Evolutionary conservation across 1,140 invertebrate genomes (phyloP).

Genomic region (Aethina tumida): DNA sequence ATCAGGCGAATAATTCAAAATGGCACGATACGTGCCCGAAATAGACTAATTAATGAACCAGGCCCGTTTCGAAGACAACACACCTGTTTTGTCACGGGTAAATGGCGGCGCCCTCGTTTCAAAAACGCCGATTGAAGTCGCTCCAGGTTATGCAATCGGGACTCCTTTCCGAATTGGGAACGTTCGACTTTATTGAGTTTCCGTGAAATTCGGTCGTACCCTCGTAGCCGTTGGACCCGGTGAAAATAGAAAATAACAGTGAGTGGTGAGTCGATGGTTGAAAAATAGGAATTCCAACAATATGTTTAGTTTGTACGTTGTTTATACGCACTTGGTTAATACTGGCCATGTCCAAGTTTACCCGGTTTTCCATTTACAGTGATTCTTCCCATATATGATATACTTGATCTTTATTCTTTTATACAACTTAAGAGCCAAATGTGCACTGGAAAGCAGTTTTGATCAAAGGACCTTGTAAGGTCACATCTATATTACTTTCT

Average conservation of each 20-base stretch:
- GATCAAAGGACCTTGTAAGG: slow-evolving; percentile 34
- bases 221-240: too few species aligned
- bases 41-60: too few species aligned
- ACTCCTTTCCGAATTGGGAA: too few species aligned
- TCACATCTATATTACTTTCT: slow-evolving; percentile 29
- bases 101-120: too few species aligned
- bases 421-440: slow-evolving; percentile 33
- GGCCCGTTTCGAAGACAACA: too few species aligned
- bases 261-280: slow-evolving; percentile 5
- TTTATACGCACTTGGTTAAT: slow-evolving; percentile 15
- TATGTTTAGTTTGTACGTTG: slow-evolving; percentile 9
- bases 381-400: slow-evolving; percentile 39
- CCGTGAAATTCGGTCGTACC: too few species aligned
- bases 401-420: slow-evolving; percentile 39
- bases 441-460: slow-evolving; percentile 32
- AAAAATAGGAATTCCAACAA: slow-evolving; percentile 26
- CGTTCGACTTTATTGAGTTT: too few species aligned
- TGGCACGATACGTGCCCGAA: too few species aligned
- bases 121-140: too few species aligned
- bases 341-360: slow-evolving; percentile 30
- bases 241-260: slow-evolving; percentile 3
- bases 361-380: slow-evolving; percentile 40
- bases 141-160: too few species aligned
- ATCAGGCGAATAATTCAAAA: too few species aligned
- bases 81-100: too few species aligned